Evolutionary conservation across 2,888 invertebrate genomes (phyloP), one percentile per base, ranked within the genome.

Genomic region (Cephonodes hylas): DNA sequence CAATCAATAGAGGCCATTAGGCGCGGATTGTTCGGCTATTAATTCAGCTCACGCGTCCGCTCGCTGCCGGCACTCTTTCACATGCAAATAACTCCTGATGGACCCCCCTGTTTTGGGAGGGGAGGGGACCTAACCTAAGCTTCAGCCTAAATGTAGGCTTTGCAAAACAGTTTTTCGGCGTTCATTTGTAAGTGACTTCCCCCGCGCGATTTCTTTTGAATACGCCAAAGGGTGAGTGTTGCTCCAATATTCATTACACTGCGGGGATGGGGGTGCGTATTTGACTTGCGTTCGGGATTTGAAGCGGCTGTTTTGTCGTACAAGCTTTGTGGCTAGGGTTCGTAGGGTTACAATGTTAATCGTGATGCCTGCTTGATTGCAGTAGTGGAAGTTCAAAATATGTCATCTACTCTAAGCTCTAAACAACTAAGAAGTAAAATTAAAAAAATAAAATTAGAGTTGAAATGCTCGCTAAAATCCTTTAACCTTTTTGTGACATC

Each of bases 1-100:
- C 48, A 42, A 60, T 60, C 60, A 42, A 60, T 60, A 60, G 42
- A 38, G 23, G 23, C 53, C 60, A 60, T 60, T 60, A 60, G 60
- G 25, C 18, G 34, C 18, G n/a, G 15, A 48, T 48, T 60, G 60
- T 53, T 23, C 48, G 31, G 7, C 13, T 18, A 60, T 42, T 60
- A 53, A 60, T 60, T 60, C 60, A n/a, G 53, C 38, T 60, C 60
- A 53, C 60, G 60, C 20, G 25, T 18, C 23, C n/a, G 34, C 38
- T 18, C 46, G 2, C 18, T 13, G 42, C n/a, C 46, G 34, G 15
- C 46, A 25, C 48, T 38, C 60, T 42, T 60, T 60, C 60, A 60
- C 53, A 23, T 42, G 60, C 48, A 48, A 53, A 60, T 60, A 25
- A 48, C 34, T 42, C 27, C 48, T 42, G 53, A 53, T 25, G 18